Conservation (phyloP, 2,113 vertebrate genomes). For the Rhombomys opimus region DNA sequence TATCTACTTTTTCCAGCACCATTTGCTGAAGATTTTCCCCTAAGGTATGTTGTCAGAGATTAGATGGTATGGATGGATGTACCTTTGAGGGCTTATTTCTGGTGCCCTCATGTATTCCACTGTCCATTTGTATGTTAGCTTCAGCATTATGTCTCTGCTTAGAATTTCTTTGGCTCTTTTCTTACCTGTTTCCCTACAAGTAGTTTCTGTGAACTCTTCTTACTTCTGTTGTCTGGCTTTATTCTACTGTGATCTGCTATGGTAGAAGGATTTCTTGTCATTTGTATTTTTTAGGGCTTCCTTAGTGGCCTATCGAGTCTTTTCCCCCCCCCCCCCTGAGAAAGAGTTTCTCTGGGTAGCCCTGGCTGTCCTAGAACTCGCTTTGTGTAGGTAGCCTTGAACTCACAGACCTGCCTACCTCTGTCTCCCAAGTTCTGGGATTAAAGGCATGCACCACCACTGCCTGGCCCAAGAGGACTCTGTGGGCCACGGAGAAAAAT, state of each 20-base stretch:
- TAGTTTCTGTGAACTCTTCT: not conserved
- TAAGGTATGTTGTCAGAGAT: too few relatives aligned
- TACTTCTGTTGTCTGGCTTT: not conserved
- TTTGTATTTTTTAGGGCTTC: not conserved
- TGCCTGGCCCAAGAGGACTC: not conserved
- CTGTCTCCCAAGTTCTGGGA: too few relatives aligned
- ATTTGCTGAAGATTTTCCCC: not conserved
- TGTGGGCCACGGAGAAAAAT: not conserved
- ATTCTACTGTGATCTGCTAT: not conserved
- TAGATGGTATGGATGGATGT: too few relatives aligned
- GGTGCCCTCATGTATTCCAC: not conserved
- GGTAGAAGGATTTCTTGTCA: not conserved
- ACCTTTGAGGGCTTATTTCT: not conserved
- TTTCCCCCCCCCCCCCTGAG: too few relatives aligned
- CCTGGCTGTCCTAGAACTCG: too few relatives aligned
- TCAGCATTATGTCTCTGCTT: not conserved
- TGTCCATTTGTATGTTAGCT: not conserved
- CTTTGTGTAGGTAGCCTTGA: too few relatives aligned
- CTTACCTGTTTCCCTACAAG: too few relatives aligned
- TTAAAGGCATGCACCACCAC: too few relatives aligned
- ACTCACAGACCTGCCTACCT: too few relatives aligned
- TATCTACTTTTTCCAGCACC: not conserved
- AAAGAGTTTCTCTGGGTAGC: too few relatives aligned
- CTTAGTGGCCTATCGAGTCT: not conserved
- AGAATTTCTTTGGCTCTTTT: not conserved